Evolutionary conservation across 2,888 invertebrate genomes (phyloP).

Genomic region (Antheraea assamensis): DNA sequence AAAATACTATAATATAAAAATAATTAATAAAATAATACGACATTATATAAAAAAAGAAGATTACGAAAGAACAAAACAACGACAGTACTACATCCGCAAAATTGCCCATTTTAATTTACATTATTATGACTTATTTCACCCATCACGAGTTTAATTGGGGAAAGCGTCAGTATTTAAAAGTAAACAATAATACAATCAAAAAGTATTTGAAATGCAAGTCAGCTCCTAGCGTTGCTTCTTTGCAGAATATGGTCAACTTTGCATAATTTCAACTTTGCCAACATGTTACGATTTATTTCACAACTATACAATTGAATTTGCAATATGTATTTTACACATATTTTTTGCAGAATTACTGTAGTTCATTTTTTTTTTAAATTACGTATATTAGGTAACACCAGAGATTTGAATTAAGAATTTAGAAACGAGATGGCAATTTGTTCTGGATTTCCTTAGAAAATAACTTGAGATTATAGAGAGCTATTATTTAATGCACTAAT

Average conservation of each 20-base stretch:
- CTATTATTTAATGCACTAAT: no score
- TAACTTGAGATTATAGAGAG: not conserved
- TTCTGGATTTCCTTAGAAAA: not conserved
- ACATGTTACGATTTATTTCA: constrained; percentile 17
- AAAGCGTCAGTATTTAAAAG: not conserved
- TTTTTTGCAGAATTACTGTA: not conserved
- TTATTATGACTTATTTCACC: no score
- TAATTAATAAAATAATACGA: no score
- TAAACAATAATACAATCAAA: not conserved
- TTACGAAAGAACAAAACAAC: no score
- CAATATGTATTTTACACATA: not conserved
- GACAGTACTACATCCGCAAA: no score
- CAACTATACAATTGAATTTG: not conserved
- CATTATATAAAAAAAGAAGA: no score
- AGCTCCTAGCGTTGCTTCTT: constrained; percentile 5
- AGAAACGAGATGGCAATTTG: not conserved
- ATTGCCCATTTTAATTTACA: no score
- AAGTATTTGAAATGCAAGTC: constrained; percentile 2
- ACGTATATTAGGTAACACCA: not conserved
- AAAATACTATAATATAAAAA: no score
- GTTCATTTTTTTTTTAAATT: no score
- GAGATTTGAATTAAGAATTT: not conserved
- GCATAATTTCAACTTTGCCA: constrained; percentile 36
- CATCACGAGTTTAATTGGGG: no score
- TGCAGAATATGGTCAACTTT: constrained; percentile 16